Evolutionary conservation across 35 echinoderm and acorn worm genomes (phyloP), one percentile per base, ranked within the genome.

Genomic region (Amphiura filiformis): DNA sequence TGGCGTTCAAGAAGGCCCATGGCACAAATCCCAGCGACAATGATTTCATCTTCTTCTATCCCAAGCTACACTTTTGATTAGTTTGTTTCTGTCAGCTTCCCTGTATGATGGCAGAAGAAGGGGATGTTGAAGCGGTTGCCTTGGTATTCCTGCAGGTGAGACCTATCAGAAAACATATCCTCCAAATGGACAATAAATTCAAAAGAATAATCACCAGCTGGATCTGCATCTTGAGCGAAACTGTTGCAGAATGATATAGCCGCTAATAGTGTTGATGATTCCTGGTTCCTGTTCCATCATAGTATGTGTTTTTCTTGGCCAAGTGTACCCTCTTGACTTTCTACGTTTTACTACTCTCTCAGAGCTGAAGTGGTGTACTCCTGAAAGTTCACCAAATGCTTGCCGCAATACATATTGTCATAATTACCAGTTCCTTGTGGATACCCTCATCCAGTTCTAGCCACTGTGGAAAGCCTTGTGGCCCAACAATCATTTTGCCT

Each of bases 401-500:
- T 78, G 0, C 82, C 83, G 81, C 89, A 91, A 56, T 91, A 91
- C 39, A 91, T 33, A 80, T n/a, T n/a, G n/a, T n/a, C n/a, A n/a
- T n/a, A n/a, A n/a, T n/a, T n/a, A n/a, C n/a, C n/a, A n/a, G n/a
- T n/a, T n/a, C n/a, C n/a, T n/a, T n/a, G n/a, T n/a, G n/a, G n/a
- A n/a, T n/a, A n/a, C n/a, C n/a, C n/a, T n/a, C n/a, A n/a, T n/a
- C n/a, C n/a, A n/a, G n/a, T n/a, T n/a, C n/a, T n/a, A n/a, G n/a
- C n/a, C n/a, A n/a, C n/a, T n/a, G n/a, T n/a, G n/a, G n/a, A n/a
- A n/a, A n/a, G n/a, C n/a, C n/a, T n/a, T n/a, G n/a, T n/a, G n/a
- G n/a, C n/a, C n/a, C n/a, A n/a, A n/a, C n/a, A n/a, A n/a, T n/a
- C n/a, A n/a, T n/a, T n/a, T n/a, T n/a, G n/a, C n/a, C n/a, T n/a